phyloP scores from a whole-genome alignment of 2,888 invertebrate species.

The Mechanitis mazaeus region DNA sequence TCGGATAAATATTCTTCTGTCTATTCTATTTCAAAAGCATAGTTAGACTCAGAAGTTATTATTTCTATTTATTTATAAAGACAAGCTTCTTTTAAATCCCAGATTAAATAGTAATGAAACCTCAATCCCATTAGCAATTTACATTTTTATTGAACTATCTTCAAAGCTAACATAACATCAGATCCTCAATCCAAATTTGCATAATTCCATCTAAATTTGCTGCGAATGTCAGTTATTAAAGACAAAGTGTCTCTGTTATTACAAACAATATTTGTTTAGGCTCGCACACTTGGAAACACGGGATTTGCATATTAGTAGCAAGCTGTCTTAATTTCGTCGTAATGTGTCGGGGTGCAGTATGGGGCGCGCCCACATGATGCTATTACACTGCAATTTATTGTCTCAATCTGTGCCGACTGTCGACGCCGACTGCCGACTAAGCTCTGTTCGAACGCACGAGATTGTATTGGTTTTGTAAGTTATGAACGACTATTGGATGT shows the following conservation, averaged over 20 bases:
- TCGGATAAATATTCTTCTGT: no score
- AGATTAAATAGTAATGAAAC: not conserved
- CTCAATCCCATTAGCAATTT: not conserved
- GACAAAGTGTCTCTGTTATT: conserved; percentile 40
- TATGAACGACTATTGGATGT: conserved; percentile 2
- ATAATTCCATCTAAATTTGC: conserved; percentile 29
- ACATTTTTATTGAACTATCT: conserved; percentile 9
- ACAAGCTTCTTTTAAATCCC: not conserved
- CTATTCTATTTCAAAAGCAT: no score
- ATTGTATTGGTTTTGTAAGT: conserved; percentile 22
- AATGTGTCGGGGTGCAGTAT: conserved; percentile 50
- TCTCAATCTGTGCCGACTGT: conserved; percentile 48
- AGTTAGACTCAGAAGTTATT: no score
- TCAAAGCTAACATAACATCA: conserved; percentile 6
- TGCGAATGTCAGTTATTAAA: conserved; percentile 37
- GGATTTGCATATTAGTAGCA: conserved; percentile 71
- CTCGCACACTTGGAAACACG: conserved; percentile 36
- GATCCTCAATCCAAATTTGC: conserved; percentile 21
- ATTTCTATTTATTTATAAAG: no score
- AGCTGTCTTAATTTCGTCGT: conserved; percentile 71
- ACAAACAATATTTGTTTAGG: conserved; percentile 57
- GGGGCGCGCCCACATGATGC: conserved; percentile 54
- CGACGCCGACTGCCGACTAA: conserved; percentile 37
- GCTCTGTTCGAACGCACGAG: conserved; percentile 23
- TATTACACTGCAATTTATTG: conserved; percentile 66